Conservation (phyloP, 2,113 vertebrate genomes). For the Marcusenius ussheri region DNA sequence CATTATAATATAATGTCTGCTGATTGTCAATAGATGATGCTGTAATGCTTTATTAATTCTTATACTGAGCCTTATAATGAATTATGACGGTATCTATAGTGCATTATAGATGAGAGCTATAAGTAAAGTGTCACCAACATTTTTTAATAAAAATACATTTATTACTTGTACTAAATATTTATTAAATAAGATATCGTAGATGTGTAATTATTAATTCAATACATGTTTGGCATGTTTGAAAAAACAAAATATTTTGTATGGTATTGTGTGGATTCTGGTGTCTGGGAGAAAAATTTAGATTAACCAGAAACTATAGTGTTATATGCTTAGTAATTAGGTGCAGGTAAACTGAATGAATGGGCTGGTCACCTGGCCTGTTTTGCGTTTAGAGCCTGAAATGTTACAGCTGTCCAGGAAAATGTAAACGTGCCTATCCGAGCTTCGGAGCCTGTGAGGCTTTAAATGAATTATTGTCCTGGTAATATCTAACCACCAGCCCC, state of each 20-base stretch:
- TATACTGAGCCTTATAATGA: not conserved
- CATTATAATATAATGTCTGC: too few species aligned
- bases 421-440: constrained; percentile 21
- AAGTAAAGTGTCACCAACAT: not conserved
- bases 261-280: not conserved
- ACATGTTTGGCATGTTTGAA: not conserved
- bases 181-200: not conserved
- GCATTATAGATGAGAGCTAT: not conserved
- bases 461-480: constrained; percentile 15
- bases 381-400: not conserved
- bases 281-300: not conserved
- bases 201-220: not conserved
- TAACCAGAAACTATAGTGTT: not conserved
- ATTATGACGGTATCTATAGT: not conserved
- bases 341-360: not conserved
- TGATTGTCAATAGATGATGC: too few species aligned
- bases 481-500: not conserved
- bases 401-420: not conserved
- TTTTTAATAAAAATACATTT: not conserved
- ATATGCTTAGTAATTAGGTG: not conserved
- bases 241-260: not conserved
- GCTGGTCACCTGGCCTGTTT: not conserved
- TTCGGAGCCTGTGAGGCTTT: constrained; percentile 10
- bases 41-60: not conserved
- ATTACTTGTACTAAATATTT: not conserved